A percentile compares a stretch with the other conserved stretches of the same genome.
Evolutionary conservation across 1,140 invertebrate species (phyloP).

Genomic region (Dermatophagoides farinae): DNA sequence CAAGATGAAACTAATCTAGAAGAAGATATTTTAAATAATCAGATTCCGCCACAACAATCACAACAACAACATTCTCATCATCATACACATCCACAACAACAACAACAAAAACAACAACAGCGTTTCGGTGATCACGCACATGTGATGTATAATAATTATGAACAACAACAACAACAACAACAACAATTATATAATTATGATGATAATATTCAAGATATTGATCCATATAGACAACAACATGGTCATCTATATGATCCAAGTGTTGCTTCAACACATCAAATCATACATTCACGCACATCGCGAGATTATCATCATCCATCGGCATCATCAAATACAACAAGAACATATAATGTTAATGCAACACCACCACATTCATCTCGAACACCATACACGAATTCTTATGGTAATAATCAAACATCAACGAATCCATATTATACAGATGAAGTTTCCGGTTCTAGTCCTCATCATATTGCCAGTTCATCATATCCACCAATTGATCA

Average conservation of each 20-base stretch:
- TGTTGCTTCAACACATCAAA: too few species aligned
- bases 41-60: background rate
- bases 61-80: background rate
- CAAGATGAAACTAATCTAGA: background rate
- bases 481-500: slow-evolving; percentile 1
- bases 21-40: too few species aligned
- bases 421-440: background rate
- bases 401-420: background rate
- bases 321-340: background rate
- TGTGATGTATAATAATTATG: too few species aligned
- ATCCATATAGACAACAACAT: too few species aligned
- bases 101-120: background rate
- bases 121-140: background rate
- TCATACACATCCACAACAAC: background rate
- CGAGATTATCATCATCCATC: background rate
- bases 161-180: too few species aligned
- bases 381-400: background rate
- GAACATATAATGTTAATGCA: too few species aligned
- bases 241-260: too few species aligned
- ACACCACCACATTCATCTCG: too few species aligned
- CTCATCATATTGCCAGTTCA: background rate
- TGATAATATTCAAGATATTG: too few species aligned
- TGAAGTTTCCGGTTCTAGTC: background rate
- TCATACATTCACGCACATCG: too few species aligned
- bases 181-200: too few species aligned